Evolutionary conservation across 1,140 invertebrate genomes (phyloP).

Genomic region (Cataglyphis hispanica): DNA sequence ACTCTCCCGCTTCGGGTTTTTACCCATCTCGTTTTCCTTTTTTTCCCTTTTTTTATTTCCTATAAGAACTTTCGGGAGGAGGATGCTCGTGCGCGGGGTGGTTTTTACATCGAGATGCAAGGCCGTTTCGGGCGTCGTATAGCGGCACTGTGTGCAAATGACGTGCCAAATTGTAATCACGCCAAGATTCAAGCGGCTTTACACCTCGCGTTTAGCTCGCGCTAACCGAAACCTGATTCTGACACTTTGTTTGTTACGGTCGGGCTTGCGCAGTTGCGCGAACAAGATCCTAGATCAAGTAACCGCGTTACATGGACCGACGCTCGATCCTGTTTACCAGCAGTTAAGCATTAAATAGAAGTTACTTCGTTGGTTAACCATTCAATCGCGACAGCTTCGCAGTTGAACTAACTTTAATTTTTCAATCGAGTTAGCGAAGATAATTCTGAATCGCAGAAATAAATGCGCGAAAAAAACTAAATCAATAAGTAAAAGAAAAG

Average conservation of each 20-base stretch:
- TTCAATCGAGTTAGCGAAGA: constrained; percentile 25
- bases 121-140: constrained; percentile 15
- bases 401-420: constrained; percentile 23
- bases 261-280: constrained; percentile 51
- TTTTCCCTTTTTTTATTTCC: constrained; percentile 28
- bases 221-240: constrained; percentile 62
- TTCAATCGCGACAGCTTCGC: constrained; percentile 34
- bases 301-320: constrained; percentile 60
- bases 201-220: constrained; percentile 53
- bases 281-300: constrained; percentile 59
- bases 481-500: neutral
- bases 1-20: neutral
- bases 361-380: constrained; percentile 48
- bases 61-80: constrained; percentile 38
- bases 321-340: constrained; percentile 50
- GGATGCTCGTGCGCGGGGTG: constrained; percentile 11
- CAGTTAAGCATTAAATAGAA: constrained; percentile 51
- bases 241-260: constrained; percentile 62
- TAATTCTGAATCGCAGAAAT: neutral
- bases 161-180: constrained; percentile 63
- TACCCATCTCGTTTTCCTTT: neutral
- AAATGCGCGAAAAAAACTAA: neutral
- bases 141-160: constrained; percentile 39
- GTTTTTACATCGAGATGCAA: constrained; percentile 34
- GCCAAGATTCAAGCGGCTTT: constrained; percentile 63